Conservation (phyloP, 2,888 invertebrate species). For the Strigamia crassipes region DNA sequence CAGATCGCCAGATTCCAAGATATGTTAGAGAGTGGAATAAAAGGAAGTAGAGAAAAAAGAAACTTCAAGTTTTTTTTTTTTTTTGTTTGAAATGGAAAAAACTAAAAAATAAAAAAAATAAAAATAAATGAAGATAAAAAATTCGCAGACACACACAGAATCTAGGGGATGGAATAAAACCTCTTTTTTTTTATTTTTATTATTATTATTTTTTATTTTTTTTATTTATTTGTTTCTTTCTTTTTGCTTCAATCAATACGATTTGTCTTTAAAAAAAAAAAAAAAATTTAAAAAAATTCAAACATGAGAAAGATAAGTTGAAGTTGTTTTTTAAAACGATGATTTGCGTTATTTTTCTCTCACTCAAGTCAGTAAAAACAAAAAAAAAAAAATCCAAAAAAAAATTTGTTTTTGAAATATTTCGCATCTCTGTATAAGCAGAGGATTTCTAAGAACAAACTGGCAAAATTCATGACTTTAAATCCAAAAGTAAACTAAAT, state of each 20-base stretch:
- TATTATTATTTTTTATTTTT: no score
- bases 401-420: no score
- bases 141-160: not conserved
- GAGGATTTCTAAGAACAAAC: not conserved
- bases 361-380: no score
- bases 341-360: no score
- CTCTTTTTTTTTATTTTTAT: not conserved
- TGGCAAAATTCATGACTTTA: not conserved
- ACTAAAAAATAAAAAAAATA: not conserved
- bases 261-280: not conserved
- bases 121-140: not conserved
- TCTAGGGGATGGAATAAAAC: not conserved
- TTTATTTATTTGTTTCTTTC: not conserved
- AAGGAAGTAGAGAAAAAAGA: not conserved
- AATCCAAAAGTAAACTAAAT: no score
- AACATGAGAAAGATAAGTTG: no score
- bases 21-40: not conserved
- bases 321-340: no score
- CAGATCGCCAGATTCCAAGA: conserved; percentile 25
- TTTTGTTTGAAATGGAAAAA: not conserved
- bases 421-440: not conserved
- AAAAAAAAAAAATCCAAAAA: no score
- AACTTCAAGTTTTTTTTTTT: not conserved
- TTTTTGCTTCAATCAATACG: not conserved
- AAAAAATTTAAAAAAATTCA: no score